Conservation (phyloP, 1,140 invertebrate genomes). For the Sarcophaga peregrina region DNA sequence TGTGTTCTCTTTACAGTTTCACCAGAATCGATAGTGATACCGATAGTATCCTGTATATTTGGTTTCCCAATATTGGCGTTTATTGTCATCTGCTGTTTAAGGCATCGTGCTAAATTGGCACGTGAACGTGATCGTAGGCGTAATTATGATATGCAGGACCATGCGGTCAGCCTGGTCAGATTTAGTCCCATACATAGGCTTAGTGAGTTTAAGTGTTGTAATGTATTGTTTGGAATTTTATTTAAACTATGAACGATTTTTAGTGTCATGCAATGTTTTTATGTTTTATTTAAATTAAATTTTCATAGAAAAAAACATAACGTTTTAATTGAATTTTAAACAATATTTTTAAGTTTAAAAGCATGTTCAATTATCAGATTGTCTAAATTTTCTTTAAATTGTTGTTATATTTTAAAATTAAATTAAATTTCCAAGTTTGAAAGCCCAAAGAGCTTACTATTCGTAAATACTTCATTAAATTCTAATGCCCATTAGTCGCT, state of each 20-base stretch:
- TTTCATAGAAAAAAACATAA: too few species aligned
- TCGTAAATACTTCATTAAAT: too few species aligned
- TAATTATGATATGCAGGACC: slow-evolving; percentile 81
- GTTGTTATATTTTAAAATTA: too few species aligned
- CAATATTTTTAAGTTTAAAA: too few species aligned
- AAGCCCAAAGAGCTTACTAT: too few species aligned
- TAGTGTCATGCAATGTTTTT: too few species aligned
- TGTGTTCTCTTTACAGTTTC: slow-evolving; percentile 76
- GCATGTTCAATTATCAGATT: too few species aligned
- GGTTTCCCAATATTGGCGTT: slow-evolving; percentile 86
- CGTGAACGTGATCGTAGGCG: slow-evolving; percentile 80
- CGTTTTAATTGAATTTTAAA: too few species aligned
- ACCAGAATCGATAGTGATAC: slow-evolving; percentile 87
- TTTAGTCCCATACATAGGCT: slow-evolving; percentile 79
- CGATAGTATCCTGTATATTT: slow-evolving; percentile 89
- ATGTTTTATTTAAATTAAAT: too few species aligned
- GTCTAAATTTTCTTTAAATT: too few species aligned
- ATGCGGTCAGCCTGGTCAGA: slow-evolving; percentile 81
- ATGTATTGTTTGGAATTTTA: slow-evolving; percentile 50
- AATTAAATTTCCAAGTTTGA: too few species aligned
- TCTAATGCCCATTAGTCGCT: too few species aligned
- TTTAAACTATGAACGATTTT: background rate
- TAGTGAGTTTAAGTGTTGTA: slow-evolving; percentile 71
- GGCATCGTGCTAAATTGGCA: slow-evolving; percentile 83
- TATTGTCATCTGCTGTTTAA: slow-evolving; percentile 86